Percentiles rank a stretch among this genome's conserved stretches.
Conservation (phyloP, 2,113 vertebrate genomes). For the Merops nubicus region DNA sequence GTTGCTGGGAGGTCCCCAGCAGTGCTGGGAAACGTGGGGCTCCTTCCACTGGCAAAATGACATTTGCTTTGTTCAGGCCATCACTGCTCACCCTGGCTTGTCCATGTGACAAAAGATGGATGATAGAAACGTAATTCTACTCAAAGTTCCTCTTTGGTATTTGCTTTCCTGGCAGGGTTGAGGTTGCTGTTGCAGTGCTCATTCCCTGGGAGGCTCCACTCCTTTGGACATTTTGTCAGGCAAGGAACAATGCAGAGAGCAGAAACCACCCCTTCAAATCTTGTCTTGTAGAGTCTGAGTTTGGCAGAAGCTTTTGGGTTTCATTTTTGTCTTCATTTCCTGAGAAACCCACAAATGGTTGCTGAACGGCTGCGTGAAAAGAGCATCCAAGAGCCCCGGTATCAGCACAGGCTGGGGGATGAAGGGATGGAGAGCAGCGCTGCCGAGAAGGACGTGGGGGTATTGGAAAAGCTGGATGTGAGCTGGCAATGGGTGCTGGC, state of each 20-base stretch:
- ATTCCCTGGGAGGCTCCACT: not conserved
- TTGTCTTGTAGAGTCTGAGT: not conserved
- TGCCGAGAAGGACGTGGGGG: not conserved
- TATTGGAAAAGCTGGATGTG: too few species aligned
- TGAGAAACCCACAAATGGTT: not conserved
- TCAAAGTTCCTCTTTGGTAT: not conserved
- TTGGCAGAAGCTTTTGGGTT: not conserved
- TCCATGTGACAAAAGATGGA: not conserved
- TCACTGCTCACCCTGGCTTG: not conserved
- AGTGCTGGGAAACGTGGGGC: accelerated
- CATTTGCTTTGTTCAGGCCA: not conserved
- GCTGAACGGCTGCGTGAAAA: not conserved
- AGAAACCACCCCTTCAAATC: not conserved
- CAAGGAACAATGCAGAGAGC: not conserved
- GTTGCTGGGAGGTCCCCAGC: too few species aligned
- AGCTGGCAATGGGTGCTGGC: not conserved
- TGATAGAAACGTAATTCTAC: not conserved
- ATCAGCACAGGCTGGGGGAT: too few species aligned
- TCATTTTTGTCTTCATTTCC: not conserved
- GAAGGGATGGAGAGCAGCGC: not conserved
- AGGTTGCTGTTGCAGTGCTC: not conserved
- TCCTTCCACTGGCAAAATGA: not conserved
- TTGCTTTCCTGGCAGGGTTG: not conserved
- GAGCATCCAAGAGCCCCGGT: not conserved
- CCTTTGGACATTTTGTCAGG: not conserved